Evolutionary conservation across 2,888 invertebrate genomes (phyloP), one percentile per base, ranked within the genome.

Genomic region (Deroplatys truncata): DNA sequence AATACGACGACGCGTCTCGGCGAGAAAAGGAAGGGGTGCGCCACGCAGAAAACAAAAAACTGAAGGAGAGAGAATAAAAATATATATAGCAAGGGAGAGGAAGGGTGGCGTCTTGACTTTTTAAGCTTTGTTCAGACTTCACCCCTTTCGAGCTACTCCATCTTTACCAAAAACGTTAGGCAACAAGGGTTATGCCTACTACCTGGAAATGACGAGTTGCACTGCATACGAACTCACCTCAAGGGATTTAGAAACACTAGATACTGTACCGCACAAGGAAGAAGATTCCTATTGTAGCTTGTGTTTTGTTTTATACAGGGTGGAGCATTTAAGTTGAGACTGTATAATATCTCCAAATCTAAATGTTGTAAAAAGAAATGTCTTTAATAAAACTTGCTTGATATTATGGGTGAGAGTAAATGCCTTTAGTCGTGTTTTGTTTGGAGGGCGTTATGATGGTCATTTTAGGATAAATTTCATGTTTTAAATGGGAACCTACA

Each of bases 81-180:
- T 86, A 82, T 86, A 84, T 85, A 86, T 82, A 86, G 56, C 9
- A 72, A 72, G 56, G 56, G 15, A 72, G 56, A 82, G 86, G 56
- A 72, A 86, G 86, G 29, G 84, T 72, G 82, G 43, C 82, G 35
- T 87, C 87, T 87, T 87, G 87, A 84, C 84, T 84, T 84, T 84
- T 35, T 84, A 35, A 84, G 83, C 87, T 87, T 87, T 87, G 82
- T 87, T 87, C 83, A 87, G 35, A 72, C 87, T 72, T 72, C 56
- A 72, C 56, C 56, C 56, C 56, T 72, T 72, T 72, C 20, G 56
- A 72, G 56, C 56, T 20, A 72, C 56, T 72, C 56, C 56, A 72
- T 72, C 56, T 72, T 72, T 20, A 20, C 56, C 56, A 25, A 72
- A 72, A 72, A 72, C 56, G 56, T 72, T 72, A 72, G 56, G 56